Percentiles rank a stretch among this genome's conserved stretches.
These are phyloP conservation scores for Myotis vivesi DNA, from an alignment of 2,797 vertebrate genomes.

Conservation along the genomic window DNA sequence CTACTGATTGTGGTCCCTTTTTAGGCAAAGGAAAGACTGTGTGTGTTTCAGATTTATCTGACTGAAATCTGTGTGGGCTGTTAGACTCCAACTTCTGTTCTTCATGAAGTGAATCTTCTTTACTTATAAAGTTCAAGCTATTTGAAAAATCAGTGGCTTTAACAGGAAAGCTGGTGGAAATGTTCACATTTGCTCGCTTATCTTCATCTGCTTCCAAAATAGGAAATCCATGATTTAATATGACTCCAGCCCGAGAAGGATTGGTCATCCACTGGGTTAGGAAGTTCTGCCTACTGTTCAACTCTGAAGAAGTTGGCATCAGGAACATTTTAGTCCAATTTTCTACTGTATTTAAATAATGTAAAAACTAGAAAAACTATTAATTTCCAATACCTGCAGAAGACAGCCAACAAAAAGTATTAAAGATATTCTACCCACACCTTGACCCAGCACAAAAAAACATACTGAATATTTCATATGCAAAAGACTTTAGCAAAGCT, in stretches of 20 bases:
- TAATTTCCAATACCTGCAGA: constrained; percentile 64
- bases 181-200: constrained; percentile 71
- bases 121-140: constrained; percentile 86
- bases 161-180: constrained; percentile 83
- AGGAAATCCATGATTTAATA: constrained; percentile 85
- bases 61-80: constrained; percentile 44
- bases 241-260: constrained; percentile 90
- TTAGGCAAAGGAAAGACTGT: constrained; percentile 22
- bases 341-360: constrained; percentile 49
- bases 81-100: constrained; percentile 58
- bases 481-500: constrained; percentile 22
- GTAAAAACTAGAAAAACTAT: constrained; percentile 5
- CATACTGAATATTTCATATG: constrained; percentile 13
- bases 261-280: constrained; percentile 88
- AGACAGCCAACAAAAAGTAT: constrained; percentile 49
- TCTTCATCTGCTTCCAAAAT: constrained; percentile 78
- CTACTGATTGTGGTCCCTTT: constrained; percentile 38
- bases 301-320: constrained; percentile 89
- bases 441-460: constrained; percentile 34
- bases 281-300: constrained; percentile 85
- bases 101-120: constrained; percentile 82
- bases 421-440: constrained; percentile 25
- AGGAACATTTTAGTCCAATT: constrained; percentile 68
- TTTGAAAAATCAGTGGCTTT: constrained; percentile 83
- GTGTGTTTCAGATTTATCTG: constrained; percentile 49